Conservation (phyloP, 2,113 vertebrate genomes). For the Clinocottus analis region DNA sequence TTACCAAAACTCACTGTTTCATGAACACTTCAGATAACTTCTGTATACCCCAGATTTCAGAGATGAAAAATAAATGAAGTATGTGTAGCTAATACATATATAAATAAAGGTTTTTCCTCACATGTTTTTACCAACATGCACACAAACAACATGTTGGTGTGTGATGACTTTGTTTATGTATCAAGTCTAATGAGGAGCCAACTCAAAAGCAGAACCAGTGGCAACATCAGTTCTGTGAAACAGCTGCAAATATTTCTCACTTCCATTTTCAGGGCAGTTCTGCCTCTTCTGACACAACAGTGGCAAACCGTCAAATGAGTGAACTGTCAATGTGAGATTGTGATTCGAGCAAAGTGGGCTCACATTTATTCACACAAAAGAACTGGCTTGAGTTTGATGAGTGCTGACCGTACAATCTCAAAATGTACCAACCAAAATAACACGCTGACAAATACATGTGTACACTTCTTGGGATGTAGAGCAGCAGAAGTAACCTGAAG, state of each 20-base stretch:
- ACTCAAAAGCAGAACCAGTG: conserved; percentile 48
- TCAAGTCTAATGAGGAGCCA: not conserved
- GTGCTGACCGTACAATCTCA: not conserved
- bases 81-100: not conserved
- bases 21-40: not conserved
- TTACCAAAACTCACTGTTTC: not conserved
- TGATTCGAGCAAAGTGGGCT: not conserved
- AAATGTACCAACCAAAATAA: not conserved
- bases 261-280: conserved; percentile 43
- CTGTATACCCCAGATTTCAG: not conserved
- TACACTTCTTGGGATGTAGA: not conserved
- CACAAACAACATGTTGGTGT: not conserved
- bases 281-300: conserved; percentile 26
- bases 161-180: not conserved
- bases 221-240: conserved; percentile 26
- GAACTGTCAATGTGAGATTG: not conserved
- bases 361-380: not conserved
- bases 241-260: conserved; percentile 23
- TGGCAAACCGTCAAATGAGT: not conserved
- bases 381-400: not conserved
- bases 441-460: not conserved
- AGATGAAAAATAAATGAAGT: not conserved
- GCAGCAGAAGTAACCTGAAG: not conserved
- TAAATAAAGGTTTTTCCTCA: no score
- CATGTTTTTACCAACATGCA: not conserved